Evolutionary conservation across 2,888 invertebrate species (phyloP).

Genomic region (Idaea dimidiata): DNA sequence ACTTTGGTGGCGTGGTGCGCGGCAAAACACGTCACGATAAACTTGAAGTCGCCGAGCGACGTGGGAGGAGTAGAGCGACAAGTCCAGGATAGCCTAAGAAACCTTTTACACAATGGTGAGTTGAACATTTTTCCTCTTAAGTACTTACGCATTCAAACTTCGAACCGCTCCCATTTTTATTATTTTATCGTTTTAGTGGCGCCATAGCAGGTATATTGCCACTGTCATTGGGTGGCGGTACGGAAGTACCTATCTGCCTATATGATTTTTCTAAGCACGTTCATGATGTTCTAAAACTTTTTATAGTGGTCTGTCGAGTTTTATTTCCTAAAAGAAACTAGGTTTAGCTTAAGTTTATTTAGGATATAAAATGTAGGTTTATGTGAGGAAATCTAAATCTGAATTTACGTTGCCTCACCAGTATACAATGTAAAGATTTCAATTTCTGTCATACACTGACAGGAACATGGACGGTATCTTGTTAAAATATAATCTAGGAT

Average conservation of each 20-base stretch:
- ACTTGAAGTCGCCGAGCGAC: conserved; percentile 36
- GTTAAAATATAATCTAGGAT: neutral
- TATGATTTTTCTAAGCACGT: neutral
- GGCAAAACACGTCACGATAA: conserved; percentile 62
- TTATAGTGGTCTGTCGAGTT: conserved; percentile 1
- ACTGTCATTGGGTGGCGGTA: neutral
- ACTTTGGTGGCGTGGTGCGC: conserved; percentile 66
- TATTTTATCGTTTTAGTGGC: neutral
- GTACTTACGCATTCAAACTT: neutral
- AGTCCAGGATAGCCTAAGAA: conserved; percentile 66
- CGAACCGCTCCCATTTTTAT: neutral
- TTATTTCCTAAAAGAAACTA: conserved; percentile 12
- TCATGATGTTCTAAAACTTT: neutral
- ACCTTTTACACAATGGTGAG: conserved; percentile 71
- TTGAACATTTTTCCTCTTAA: conserved; percentile 36
- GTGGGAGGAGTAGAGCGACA: conserved; percentile 37
- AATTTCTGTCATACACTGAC: neutral
- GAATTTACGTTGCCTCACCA: neutral
- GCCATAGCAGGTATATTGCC: neutral
- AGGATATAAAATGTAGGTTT: conserved; percentile 3
- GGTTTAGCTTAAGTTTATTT: conserved; percentile 3
- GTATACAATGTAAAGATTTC: neutral
- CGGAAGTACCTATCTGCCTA: neutral
- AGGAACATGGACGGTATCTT: neutral
- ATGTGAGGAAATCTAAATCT: conserved; percentile 2